Base-by-base conservation (phyloP, 2,113 vertebrate species). In the Heliornis fulica region DNA sequence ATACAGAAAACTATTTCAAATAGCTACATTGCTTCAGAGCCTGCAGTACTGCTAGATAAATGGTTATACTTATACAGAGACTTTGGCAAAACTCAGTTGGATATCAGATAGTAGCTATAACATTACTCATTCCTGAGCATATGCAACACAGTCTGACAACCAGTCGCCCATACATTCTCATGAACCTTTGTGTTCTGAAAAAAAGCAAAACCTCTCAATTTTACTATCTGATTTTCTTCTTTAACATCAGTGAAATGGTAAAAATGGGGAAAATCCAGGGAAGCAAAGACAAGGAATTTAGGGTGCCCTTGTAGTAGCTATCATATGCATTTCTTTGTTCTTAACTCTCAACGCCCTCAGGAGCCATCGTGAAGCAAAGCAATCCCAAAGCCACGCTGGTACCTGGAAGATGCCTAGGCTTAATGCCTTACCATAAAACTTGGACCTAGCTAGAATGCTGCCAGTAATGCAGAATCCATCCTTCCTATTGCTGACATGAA, bases 401-500 rank as follows among this genome's bases (percentile, higher is more conserved):
- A 66, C 71, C 46, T 81, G 50, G 6, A 28, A 51, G 79, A 48
- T 10, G n/a, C 41, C 20, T 15, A 34, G 25, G 54, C 34, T 77
- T 75, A 56, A 65, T 48, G 71, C 46, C 95, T 92, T 98, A 99
- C 99, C 99, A 29, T 99, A 99, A 97, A 99, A 99, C 95, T 98
- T 99, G 77, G 99, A 99, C 94, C 98, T 99, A 74, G 99, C 99
- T 21, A 99, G 97, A 97, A 99, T 98, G 97, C 99, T 99, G 72
- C 99, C 99, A 17, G 98, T 98, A 54, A 99, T 98, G 84, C 98
- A 99, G 97, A 99, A 99, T 29, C 99, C 99, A 4, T 99, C 99
- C 84, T 99, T 99, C 83, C 98, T 98, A 95, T 99, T 99, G 98
- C 99, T 99, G 97, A 99, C 93, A 2, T 99, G 98, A 97, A 99